These are phyloP conservation scores for Pterocles orientalis DNA, from an alignment of 2,113 vertebrate genomes.

Conservation along the genomic window DNA sequence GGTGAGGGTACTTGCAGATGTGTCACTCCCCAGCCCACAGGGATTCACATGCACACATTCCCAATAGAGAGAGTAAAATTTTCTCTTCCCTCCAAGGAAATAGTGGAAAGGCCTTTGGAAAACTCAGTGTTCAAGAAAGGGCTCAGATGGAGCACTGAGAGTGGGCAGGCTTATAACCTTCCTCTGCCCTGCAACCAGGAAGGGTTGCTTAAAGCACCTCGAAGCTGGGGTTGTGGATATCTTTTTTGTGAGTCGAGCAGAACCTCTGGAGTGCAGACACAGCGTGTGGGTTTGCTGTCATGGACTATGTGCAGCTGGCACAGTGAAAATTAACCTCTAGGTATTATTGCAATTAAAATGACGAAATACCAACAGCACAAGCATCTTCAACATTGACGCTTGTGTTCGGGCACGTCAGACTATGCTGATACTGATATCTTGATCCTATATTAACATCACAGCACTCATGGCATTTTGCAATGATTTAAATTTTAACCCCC, in stretches of 20 bases:
- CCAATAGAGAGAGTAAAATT: neutral
- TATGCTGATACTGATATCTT: neutral
- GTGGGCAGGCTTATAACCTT: neutral
- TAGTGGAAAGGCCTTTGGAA: neutral
- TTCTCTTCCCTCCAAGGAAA: neutral
- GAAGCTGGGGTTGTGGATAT: neutral
- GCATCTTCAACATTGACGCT: neutral
- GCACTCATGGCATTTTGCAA: neutral
- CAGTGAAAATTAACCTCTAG: neutral
- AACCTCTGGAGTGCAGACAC: neutral
- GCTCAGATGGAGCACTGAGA: neutral
- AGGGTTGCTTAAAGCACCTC: neutral
- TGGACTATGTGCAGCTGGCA: neutral
- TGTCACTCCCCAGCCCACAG: neutral
- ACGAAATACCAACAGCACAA: conserved; percentile 6
- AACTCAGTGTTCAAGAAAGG: rapidly evolving
- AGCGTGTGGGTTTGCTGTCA: neutral
- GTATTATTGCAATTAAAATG: conserved; percentile 23
- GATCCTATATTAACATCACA: neutral
- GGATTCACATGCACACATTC: neutral
- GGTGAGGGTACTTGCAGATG: rapidly evolving
- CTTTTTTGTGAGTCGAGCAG: neutral
- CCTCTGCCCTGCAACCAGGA: neutral
- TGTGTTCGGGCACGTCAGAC: conserved; percentile 26
- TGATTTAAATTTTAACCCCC: neutral